These are phyloP conservation scores for Microcebus griseorufus DNA, from an alignment of 2,113 vertebrate species.

Conservation along the genomic window DNA sequence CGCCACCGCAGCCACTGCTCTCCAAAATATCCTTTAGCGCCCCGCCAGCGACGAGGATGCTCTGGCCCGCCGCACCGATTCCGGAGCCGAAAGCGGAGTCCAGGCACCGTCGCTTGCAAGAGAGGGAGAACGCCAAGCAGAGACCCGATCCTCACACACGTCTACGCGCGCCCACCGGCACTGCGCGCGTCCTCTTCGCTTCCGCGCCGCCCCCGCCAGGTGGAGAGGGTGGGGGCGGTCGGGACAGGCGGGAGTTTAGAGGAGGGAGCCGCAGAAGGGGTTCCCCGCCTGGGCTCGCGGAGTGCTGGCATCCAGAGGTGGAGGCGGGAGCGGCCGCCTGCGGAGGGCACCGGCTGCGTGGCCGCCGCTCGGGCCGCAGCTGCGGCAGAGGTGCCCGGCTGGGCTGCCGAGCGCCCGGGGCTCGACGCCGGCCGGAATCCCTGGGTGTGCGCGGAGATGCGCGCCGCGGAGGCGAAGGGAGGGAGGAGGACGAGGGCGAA, in stretches of 20 bases:
- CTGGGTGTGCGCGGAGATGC: neutral
- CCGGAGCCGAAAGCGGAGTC: constrained; percentile 48
- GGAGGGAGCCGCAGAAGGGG: constrained; percentile 36
- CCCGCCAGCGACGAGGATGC: neutral
- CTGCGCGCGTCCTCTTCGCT: constrained; percentile 53
- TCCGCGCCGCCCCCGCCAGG: constrained; percentile 72
- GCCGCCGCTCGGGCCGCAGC: constrained; percentile 31
- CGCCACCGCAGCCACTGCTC: neutral
- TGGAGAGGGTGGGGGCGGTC: constrained; percentile 48
- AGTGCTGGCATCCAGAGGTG: constrained; percentile 58
- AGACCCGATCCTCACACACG: constrained; percentile 32
- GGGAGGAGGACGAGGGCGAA: neutral
- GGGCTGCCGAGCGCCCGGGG: neutral
- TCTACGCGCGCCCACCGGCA: constrained; percentile 65
- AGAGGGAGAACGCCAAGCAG: neutral
- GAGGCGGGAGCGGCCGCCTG: constrained; percentile 41
- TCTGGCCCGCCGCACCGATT: neutral
- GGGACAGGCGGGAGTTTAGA: constrained; percentile 56
- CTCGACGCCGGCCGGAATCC: constrained; percentile 53
- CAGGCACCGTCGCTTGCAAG: constrained; percentile 32
- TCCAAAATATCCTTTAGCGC: constrained; percentile 41
- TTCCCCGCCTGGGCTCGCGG: constrained; percentile 54
- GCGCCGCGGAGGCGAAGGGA: constrained; percentile 40
- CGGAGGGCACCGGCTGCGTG: constrained; percentile 36
- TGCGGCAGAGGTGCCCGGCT: constrained; percentile 9